Conservation (phyloP, 2,113 vertebrate genomes). For the Larimichthys polyactis region DNA sequence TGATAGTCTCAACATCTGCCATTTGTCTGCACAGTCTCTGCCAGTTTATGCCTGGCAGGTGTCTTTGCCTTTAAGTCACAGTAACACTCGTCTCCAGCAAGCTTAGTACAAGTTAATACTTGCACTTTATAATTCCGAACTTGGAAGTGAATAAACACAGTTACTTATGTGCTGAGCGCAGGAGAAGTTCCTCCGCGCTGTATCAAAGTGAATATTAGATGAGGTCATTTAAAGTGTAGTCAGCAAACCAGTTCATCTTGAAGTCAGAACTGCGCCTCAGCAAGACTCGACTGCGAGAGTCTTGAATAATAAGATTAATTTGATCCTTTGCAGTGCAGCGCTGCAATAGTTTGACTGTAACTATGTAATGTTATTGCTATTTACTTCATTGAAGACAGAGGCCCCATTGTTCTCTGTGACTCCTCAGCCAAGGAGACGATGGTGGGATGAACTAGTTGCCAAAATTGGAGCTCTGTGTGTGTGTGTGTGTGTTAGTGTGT, state of each 20-base stretch:
- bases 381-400: constrained; percentile 67
- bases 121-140: constrained; percentile 42
- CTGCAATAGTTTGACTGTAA: constrained; percentile 45
- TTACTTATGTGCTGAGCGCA: constrained; percentile 68
- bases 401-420: constrained; percentile 66
- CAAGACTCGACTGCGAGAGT: constrained; percentile 8
- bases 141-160: constrained; percentile 27
- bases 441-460: constrained; percentile 65
- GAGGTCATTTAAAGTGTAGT: constrained; percentile 70
- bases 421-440: constrained; percentile 63
- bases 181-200: constrained; percentile 28
- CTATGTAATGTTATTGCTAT: constrained; percentile 52
- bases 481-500: neutral
- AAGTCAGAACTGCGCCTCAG: constrained; percentile 49
- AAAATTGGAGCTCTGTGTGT: constrained; percentile 52
- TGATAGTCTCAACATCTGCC: constrained; percentile 51
- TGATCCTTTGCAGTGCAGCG: constrained; percentile 38
- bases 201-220: constrained; percentile 77
- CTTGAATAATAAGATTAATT: constrained; percentile 55
- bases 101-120: constrained; percentile 45
- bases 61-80: neutral
- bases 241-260: constrained; percentile 66
- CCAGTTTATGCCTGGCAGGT: constrained; percentile 24
- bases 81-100: neutral
- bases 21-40: neutral